A percentile compares a stretch with the other conserved stretches of the same genome.
Conservation (phyloP, 2,113 vertebrate species). For the Tachysurus fulvidraco region DNA sequence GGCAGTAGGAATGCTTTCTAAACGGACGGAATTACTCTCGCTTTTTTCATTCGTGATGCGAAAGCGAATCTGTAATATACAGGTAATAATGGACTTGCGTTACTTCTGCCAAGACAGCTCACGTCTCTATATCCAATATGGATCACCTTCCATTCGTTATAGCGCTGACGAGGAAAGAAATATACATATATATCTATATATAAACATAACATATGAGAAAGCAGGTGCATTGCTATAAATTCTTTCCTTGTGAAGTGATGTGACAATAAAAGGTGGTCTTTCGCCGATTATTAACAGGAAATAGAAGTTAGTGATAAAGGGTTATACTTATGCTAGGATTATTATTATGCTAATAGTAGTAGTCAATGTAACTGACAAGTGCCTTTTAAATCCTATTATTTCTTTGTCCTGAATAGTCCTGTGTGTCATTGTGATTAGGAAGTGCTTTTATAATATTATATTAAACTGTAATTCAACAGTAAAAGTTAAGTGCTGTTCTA, state of each 20-base stretch:
- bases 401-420: conserved; percentile 31
- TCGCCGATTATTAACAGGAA: conserved; percentile 35
- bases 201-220: conserved; percentile 25
- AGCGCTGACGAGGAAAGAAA: conserved; percentile 47
- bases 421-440: conserved; percentile 5
- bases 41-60: conserved; percentile 46
- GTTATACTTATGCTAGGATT: background rate
- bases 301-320: background rate
- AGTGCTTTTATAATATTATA: conserved; percentile 56
- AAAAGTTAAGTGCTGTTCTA: conserved; percentile 63
- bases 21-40: conserved; percentile 63
- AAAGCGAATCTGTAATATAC: conserved; percentile 81
- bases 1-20: conserved; percentile 72
- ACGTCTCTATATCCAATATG: conserved; percentile 94
- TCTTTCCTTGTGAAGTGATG: conserved; percentile 10
- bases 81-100: conserved; percentile 68
- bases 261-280: conserved; percentile 31
- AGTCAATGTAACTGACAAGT: conserved; percentile 17
- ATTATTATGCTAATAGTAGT: background rate
- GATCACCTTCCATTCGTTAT: conserved; percentile 87
- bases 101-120: conserved; percentile 61
- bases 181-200: background rate
- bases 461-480: conserved; percentile 62
- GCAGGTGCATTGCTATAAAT: conserved; percentile 55
- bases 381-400: background rate